phyloP scores from a whole-genome alignment of 2,888 invertebrate genomes.

The Eristalis tenax region DNA sequence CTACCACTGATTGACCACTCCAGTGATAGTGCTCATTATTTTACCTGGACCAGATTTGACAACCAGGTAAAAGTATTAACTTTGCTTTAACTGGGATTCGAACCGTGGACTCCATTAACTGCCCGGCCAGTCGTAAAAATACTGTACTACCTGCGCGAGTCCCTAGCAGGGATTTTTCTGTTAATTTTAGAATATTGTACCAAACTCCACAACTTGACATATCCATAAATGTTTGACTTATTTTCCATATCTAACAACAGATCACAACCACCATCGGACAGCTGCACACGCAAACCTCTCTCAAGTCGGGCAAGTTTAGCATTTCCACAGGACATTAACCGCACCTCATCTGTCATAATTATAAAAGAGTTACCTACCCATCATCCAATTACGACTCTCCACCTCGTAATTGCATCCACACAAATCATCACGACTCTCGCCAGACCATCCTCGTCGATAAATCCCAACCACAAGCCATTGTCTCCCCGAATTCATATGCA shows the following conservation, averaged over 20 bases:
- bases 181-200: no score
- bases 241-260: background rate
- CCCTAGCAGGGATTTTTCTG: no score
- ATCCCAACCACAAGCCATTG: conserved; percentile 59
- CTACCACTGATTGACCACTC: no score
- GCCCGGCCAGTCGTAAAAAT: no score
- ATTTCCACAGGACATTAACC: background rate
- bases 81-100: no score
- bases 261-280: background rate
- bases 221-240: no score
- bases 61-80: no score
- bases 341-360: conserved; percentile 55
- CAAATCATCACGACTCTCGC: conserved; percentile 37
- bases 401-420: conserved; percentile 32
- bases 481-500: conserved; percentile 61
- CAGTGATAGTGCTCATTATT: no score
- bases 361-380: conserved; percentile 43
- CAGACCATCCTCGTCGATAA: conserved; percentile 47
- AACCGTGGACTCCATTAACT: no score
- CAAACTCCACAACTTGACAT: no score
- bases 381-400: conserved; percentile 23
- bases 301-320: background rate
- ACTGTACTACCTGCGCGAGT: no score
- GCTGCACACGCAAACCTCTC: background rate
- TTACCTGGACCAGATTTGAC: no score